These are phyloP conservation scores for Choloepus didactylus DNA, from an alignment of 2,797 vertebrate species.

Conservation along the genomic window DNA sequence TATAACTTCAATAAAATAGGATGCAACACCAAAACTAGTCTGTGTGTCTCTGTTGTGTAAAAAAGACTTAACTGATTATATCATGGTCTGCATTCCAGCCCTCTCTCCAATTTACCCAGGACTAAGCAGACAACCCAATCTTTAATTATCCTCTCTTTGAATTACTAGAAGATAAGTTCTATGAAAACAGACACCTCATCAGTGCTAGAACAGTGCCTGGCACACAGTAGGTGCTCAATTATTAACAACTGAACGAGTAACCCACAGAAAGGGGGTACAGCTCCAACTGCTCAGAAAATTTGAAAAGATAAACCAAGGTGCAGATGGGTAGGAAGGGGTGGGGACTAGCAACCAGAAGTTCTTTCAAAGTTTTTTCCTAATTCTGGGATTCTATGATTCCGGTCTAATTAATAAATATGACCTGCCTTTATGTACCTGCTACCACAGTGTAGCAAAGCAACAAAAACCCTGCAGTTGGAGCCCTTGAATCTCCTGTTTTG, in stretches of 20 bases:
- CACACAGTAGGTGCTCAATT: not conserved
- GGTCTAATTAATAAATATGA: not conserved
- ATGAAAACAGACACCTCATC: not conserved
- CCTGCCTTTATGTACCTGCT: constrained; percentile 34
- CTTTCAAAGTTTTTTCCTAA: constrained; percentile 39
- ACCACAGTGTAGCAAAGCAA: not conserved
- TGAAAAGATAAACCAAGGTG: not conserved
- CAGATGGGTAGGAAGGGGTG: too few relatives aligned
- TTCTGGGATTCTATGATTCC: not conserved
- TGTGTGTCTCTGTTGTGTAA: not conserved
- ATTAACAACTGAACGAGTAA: not conserved
- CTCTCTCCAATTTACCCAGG: not conserved
- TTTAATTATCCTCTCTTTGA: not conserved
- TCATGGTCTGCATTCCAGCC: not conserved
- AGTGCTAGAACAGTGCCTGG: not conserved
- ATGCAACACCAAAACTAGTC: not conserved
- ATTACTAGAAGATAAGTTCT: constrained; percentile 42
- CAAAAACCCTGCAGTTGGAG: not conserved
- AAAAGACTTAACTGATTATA: not conserved
- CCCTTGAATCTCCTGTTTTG: not conserved
- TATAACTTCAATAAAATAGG: not conserved
- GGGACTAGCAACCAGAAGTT: not conserved
- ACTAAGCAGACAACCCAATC: not conserved
- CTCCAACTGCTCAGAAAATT: not conserved
- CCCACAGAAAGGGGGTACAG: not conserved